These are phyloP conservation scores for Clarias laeviceps DNA, from an alignment of 2,797 vertebrate species.

Conservation along the genomic window DNA sequence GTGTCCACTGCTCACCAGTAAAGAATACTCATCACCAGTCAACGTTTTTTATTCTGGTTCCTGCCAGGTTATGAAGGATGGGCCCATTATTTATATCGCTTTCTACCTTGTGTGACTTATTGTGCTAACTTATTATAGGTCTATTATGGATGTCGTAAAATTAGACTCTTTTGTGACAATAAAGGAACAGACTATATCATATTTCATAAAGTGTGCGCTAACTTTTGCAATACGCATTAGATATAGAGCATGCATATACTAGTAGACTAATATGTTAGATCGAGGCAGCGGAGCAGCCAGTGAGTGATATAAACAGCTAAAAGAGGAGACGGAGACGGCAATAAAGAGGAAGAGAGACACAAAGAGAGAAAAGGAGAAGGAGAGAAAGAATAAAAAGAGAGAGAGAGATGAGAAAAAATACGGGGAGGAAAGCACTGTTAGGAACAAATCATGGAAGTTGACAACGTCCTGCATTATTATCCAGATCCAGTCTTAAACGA, in stretches of 20 bases:
- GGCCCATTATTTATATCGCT: neutral
- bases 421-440: neutral
- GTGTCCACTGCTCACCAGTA: neutral
- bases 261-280: neutral
- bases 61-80: neutral
- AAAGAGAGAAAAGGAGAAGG: neutral
- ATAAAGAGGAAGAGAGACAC: constrained; percentile 47
- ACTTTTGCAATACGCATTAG: neutral
- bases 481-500: constrained; percentile 1
- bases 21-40: neutral
- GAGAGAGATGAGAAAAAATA: neutral
- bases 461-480: constrained; percentile 14
- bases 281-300: neutral
- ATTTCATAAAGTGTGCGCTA: neutral
- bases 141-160: neutral
- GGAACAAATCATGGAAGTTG: neutral
- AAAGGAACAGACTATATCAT: neutral
- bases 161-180: neutral
- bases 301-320: neutral
- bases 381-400: neutral
- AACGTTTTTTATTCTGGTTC: neutral
- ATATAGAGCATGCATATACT: neutral
- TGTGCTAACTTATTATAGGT: no score
- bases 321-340: neutral
- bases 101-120: no score